Evolutionary conservation across 2,888 invertebrate genomes (phyloP).

Genomic region (Tineola bisselliella): DNA sequence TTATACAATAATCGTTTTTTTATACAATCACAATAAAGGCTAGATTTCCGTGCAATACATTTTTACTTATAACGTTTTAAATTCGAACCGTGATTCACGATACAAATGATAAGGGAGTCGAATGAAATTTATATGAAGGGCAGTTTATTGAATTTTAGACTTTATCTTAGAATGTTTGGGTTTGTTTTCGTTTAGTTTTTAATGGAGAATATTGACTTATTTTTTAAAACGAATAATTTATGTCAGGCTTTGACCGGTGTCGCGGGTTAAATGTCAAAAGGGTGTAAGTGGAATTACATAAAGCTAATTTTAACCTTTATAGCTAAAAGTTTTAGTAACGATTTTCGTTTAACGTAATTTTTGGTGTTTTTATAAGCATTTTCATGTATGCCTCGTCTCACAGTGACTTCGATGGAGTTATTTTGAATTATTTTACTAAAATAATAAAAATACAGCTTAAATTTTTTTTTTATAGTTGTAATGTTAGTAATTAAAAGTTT

Average conservation of each 20-base stretch:
- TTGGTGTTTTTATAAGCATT: background rate
- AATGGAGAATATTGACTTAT: background rate
- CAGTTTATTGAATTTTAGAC: conserved; percentile 19
- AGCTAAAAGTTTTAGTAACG: background rate
- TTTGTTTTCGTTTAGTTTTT: background rate
- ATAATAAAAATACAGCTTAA: too few relatives aligned
- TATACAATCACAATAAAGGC: too few relatives aligned
- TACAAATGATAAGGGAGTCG: conserved; percentile 31
- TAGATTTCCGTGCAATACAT: background rate
- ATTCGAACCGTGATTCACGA: conserved; percentile 18
- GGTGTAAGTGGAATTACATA: background rate
- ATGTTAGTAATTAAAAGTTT: too few relatives aligned
- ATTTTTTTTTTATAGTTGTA: too few relatives aligned
- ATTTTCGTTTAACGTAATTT: background rate
- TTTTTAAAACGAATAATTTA: conserved; percentile 7
- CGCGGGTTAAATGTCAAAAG: background rate
- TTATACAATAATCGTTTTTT: too few relatives aligned
- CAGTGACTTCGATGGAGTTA: conserved; percentile 5
- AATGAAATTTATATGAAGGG: conserved; percentile 29
- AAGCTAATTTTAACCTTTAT: background rate
- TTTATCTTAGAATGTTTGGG: background rate
- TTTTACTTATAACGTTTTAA: conserved; percentile 21
- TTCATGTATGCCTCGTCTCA: background rate
- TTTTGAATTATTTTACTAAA: background rate
- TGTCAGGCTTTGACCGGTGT: conserved; percentile 9